Evolutionary conservation across 37 sponge, comb jelly and placozoan species (phyloP).

Genomic region (Ianthella basta): DNA sequence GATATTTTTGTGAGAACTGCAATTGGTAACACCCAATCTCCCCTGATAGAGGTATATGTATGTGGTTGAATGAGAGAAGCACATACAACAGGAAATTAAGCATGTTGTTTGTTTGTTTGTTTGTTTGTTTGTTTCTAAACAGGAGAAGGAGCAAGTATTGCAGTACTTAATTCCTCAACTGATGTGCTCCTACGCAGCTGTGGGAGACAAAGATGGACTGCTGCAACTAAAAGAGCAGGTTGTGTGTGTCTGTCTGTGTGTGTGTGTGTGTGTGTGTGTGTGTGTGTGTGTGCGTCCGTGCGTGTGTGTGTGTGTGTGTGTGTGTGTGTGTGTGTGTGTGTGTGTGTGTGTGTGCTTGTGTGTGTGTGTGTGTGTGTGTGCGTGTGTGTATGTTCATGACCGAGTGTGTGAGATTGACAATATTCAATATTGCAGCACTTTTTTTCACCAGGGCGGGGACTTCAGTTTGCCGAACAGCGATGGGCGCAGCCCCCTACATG

Average conservation of each 20-base stretch:
- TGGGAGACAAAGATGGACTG: conserved; percentile 65
- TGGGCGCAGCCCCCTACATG: conserved; percentile 85
- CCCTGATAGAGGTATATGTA: no score
- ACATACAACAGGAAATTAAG: background rate
- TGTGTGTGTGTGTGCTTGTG: no score
- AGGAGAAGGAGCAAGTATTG: conserved; percentile 70
- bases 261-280: no score
- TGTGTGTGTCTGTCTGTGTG: background rate
- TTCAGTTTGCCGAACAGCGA: conserved; percentile 80
- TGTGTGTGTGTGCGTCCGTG: no score
- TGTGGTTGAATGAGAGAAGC: background rate
- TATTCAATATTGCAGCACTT: no score
- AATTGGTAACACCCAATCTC: no score
- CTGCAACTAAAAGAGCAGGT: conserved; percentile 35
- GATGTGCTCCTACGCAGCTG: conserved; percentile 86
- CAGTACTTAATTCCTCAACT: conserved; percentile 73
- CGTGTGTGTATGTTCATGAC: no score
- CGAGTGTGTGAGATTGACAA: no score
- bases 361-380: no score
- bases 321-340: no score
- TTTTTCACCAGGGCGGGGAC: conserved; percentile 82
- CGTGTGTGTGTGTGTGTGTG: no score
- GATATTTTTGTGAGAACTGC: no score
- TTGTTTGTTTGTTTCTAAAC: background rate
- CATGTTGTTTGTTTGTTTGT: background rate